Percentiles rank a stretch among this genome's conserved stretches.
Conservation (phyloP, 2,888 invertebrate species). For the Cosmopolites sordidus region DNA sequence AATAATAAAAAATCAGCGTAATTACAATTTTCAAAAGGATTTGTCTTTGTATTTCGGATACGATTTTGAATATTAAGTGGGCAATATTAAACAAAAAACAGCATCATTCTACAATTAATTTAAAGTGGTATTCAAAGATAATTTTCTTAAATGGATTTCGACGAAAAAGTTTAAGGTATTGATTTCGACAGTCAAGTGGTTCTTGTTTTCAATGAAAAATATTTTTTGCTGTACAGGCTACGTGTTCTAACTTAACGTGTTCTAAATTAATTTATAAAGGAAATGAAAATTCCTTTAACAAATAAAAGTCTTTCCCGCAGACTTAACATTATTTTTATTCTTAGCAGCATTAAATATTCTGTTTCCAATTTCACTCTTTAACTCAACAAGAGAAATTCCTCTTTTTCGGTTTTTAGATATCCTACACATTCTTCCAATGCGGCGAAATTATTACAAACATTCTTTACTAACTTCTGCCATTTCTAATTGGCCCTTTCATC, state of each 20-base stretch:
- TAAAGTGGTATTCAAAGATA: constrained; percentile 41
- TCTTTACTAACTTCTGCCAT: constrained; percentile 17
- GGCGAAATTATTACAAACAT: no score
- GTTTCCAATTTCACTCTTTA: no score
- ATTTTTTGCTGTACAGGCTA: constrained; percentile 32
- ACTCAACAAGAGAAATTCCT: no score
- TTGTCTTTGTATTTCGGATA: constrained; percentile 20
- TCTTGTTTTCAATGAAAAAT: constrained; percentile 33
- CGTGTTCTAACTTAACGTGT: constrained; percentile 38
- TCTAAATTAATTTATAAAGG: constrained; percentile 36
- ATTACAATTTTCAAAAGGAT: constrained; percentile 24
- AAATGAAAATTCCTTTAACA: constrained; percentile 34
- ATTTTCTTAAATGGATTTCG: constrained; percentile 40
- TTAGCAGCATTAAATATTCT: no score
- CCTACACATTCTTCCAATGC: no score
- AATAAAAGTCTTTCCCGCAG: constrained; percentile 31
- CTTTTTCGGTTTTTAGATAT: no score
- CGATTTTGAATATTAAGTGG: constrained; percentile 24
- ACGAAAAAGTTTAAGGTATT: constrained; percentile 36
- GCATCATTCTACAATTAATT: constrained; percentile 40
- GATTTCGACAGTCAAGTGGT: constrained; percentile 35
- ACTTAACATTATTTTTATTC: no score
- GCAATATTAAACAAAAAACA: constrained; percentile 25
- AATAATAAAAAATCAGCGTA: constrained; percentile 15
- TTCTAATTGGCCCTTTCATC: constrained; percentile 14